Percentiles rank a stretch among this genome's conserved stretches.
These are phyloP conservation scores for Drosophila nr. perissopoda DNA, from an alignment of 2,888 invertebrate species.

Conservation along the genomic window DNA sequence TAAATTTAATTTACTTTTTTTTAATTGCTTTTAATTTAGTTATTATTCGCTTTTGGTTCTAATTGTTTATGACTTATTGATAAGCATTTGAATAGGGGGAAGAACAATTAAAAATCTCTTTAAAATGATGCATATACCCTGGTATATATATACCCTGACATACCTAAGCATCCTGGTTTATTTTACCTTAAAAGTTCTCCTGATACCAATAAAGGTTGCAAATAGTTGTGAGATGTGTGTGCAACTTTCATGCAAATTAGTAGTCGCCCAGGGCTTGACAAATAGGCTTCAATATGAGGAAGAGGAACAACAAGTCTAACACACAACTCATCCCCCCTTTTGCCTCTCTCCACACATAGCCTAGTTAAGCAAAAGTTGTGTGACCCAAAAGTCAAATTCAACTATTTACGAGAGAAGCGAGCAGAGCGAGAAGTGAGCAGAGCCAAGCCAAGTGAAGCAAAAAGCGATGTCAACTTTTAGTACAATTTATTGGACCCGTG, in stretches of 20 bases:
- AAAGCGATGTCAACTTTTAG: slow-evolving; percentile 27
- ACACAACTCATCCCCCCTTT: not conserved
- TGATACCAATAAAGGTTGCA: not conserved
- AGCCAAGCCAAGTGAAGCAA: slow-evolving; percentile 8
- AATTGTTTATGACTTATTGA: not conserved
- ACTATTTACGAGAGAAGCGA: slow-evolving; percentile 18
- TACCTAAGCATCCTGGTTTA: not conserved
- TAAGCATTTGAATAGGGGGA: not conserved
- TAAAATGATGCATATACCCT: too few relatives aligned
- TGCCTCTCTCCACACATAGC: not conserved
- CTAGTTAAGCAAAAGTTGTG: slow-evolving; percentile 23
- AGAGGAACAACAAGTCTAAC: not conserved
- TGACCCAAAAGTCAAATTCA: slow-evolving; percentile 38
- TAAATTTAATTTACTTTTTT: slow-evolving; percentile 9
- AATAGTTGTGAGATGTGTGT: slow-evolving; percentile 4
- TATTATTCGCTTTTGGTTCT: not conserved
- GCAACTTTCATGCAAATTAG: slow-evolving; percentile 29
- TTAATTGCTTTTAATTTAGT: not conserved
- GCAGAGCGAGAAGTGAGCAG: slow-evolving; percentile 1
- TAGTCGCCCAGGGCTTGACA: slow-evolving; percentile 17
- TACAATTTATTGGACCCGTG: slow-evolving; percentile 65
- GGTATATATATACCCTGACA: not conserved
- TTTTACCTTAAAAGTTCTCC: not conserved
- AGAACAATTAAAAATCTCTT: not conserved
- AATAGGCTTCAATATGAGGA: slow-evolving; percentile 18